phyloP scores from a whole-genome alignment of 2,113 vertebrate species.

The Condylura cristata region DNA sequence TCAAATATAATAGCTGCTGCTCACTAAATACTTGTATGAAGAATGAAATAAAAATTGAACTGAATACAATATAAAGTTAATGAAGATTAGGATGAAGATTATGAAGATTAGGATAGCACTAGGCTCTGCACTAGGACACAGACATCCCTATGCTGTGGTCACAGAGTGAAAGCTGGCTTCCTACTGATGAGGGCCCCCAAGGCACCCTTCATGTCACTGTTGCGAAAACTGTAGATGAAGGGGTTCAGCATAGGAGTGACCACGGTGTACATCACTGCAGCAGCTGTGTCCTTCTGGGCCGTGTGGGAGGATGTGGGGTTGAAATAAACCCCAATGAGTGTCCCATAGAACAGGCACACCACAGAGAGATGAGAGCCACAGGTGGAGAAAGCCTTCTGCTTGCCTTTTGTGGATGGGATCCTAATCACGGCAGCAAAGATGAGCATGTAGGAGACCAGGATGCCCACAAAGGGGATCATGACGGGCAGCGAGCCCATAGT shows the following conservation, averaged over 20 bases:
- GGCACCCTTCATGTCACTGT: not conserved
- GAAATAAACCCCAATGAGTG: constrained; percentile 31
- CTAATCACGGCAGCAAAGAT: not conserved
- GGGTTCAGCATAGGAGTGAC: constrained; percentile 45
- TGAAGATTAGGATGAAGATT: no score
- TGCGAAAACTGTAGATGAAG: constrained; percentile 43
- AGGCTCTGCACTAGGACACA: rapidly evolving
- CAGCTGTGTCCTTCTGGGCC: not conserved
- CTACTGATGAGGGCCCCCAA: not conserved
- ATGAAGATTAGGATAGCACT: not conserved
- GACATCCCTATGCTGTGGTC: rapidly evolving
- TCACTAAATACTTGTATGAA: not conserved
- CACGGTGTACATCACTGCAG: not conserved
- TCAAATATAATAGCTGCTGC: no score
- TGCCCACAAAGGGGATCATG: not conserved
- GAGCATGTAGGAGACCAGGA: not conserved
- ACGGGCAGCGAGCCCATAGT: not conserved
- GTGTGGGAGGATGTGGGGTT: not conserved
- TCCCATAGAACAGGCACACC: not conserved
- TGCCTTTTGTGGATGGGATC: rapidly evolving
- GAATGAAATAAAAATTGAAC: not conserved
- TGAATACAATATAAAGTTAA: not conserved
- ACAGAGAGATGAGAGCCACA: constrained; percentile 46
- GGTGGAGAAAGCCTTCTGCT: not conserved
- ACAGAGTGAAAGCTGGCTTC: not conserved